Evolutionary conservation across 2,888 invertebrate genomes (phyloP).

Genomic region (Phorcus lineatus): DNA sequence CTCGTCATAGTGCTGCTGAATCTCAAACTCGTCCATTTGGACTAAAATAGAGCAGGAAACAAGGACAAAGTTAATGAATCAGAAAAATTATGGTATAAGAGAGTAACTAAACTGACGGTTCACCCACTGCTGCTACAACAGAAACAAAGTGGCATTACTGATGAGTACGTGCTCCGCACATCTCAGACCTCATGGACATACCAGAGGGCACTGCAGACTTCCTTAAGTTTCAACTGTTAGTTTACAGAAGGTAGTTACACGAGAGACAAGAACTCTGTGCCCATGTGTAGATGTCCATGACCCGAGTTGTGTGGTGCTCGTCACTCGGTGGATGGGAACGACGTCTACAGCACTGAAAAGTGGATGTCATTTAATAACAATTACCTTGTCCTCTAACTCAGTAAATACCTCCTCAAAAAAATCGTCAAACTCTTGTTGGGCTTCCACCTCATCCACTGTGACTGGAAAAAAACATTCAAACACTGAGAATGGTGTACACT

Average conservation of each 20-base stretch:
- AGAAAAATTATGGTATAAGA: too few relatives aligned
- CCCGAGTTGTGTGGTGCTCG: neutral
- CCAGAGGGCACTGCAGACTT: neutral
- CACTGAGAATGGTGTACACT: too few relatives aligned
- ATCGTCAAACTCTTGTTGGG: slow-evolving; percentile 99
- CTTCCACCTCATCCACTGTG: slow-evolving; percentile 90
- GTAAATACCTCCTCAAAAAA: slow-evolving; percentile 99
- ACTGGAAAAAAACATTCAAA: slow-evolving; percentile 59
- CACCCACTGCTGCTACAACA: slow-evolving; percentile 1
- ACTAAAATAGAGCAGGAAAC: slow-evolving; percentile 59
- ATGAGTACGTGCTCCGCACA: neutral
- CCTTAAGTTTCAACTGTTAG: neutral
- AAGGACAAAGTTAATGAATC: neutral
- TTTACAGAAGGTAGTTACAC: neutral
- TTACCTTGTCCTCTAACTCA: slow-evolving; percentile 94
- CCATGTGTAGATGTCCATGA: neutral
- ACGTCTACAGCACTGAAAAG: neutral
- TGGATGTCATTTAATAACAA: neutral
- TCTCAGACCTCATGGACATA: too few relatives aligned
- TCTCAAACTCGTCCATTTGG: slow-evolving; percentile 90
- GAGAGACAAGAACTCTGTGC: neutral
- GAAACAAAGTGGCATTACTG: slow-evolving; percentile 15
- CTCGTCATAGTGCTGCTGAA: slow-evolving; percentile 99
- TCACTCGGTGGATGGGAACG: neutral
- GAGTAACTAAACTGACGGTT: too few relatives aligned